Conservation (phyloP, 92 coral and sea anemone genomes). For the Paragorgia papillata region DNA sequence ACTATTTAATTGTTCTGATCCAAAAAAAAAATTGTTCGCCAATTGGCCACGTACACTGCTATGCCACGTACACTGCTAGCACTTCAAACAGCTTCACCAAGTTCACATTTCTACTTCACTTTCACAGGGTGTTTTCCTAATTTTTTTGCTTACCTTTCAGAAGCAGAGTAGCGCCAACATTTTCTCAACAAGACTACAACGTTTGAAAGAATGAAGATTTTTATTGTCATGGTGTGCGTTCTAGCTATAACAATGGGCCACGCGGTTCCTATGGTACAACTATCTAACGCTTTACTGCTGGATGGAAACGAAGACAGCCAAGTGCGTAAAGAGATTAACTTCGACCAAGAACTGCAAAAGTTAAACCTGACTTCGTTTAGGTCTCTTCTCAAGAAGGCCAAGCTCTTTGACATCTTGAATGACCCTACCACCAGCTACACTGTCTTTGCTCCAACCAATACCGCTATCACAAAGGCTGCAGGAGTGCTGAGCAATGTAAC, state of each 20-base stretch:
- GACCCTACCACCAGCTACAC: slow-evolving; percentile 35
- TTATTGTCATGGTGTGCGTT: not conserved
- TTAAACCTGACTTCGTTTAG: slow-evolving; percentile 20
- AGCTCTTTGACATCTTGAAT: slow-evolving; percentile 18
- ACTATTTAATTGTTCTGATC: too few relatives aligned
- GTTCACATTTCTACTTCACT: too few relatives aligned
- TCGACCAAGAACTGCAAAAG: slow-evolving; percentile 21
- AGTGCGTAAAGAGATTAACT: slow-evolving; percentile 12
- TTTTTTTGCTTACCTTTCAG: too few relatives aligned
- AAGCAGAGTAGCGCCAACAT: too few relatives aligned
- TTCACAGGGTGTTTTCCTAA: too few relatives aligned
- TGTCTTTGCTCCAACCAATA: slow-evolving; percentile 32
- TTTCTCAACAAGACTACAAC: not conserved
- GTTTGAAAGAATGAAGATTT: not conserved
- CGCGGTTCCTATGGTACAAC: not conserved
- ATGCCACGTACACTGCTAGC: too few relatives aligned
- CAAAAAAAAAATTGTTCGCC: too few relatives aligned
- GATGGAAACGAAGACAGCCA: not conserved
- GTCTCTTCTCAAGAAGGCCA: slow-evolving; percentile 7
- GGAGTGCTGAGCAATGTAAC: slow-evolving; percentile 13
- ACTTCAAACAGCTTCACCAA: too few relatives aligned
- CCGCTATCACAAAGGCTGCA: slow-evolving; percentile 15
- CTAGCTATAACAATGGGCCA: not conserved
- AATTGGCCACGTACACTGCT: too few relatives aligned
- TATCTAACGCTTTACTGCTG: not conserved